Evolutionary conservation across 2,888 invertebrate species (phyloP).

Genomic region (Andrena flavipes): DNA sequence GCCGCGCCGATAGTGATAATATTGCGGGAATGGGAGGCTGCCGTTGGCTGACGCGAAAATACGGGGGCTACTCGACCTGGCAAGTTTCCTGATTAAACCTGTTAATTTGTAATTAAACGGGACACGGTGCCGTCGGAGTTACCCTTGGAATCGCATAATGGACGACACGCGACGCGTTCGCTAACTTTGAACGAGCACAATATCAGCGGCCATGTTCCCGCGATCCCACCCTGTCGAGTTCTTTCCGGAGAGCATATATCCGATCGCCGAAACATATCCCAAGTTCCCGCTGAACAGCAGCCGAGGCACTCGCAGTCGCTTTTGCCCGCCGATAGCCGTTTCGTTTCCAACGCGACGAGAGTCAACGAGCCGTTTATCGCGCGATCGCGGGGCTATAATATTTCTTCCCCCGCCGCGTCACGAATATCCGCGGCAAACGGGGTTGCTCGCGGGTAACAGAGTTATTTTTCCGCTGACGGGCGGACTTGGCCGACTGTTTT

Average conservation of each 20-base stretch:
- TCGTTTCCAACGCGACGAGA: not conserved
- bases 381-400: slow-evolving; percentile 10
- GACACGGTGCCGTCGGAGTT: slow-evolving; percentile 37
- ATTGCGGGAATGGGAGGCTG: slow-evolving; percentile 69
- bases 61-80: slow-evolving; percentile 72
- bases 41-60: slow-evolving; percentile 75
- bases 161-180: slow-evolving; percentile 44
- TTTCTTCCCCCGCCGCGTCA: not conserved
- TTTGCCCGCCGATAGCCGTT: not conserved
- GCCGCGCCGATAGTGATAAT: slow-evolving; percentile 77
- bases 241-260: not conserved
- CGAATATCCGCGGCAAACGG: not conserved
- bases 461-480: not conserved
- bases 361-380: not conserved
- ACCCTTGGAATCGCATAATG: slow-evolving; percentile 47
- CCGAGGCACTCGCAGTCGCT: too few relatives aligned
- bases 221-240: not conserved
- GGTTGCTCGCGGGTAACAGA: not conserved
- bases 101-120: slow-evolving; percentile 81
- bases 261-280: not conserved
- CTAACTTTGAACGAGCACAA: slow-evolving; percentile 28
- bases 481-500: not conserved
- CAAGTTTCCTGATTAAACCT: slow-evolving; percentile 82
- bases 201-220: slow-evolving; percentile 22
- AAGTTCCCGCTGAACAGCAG: not conserved